These are phyloP conservation scores for Cantharis flavilabris DNA, from an alignment of 2,888 invertebrate species.

Conservation along the genomic window DNA sequence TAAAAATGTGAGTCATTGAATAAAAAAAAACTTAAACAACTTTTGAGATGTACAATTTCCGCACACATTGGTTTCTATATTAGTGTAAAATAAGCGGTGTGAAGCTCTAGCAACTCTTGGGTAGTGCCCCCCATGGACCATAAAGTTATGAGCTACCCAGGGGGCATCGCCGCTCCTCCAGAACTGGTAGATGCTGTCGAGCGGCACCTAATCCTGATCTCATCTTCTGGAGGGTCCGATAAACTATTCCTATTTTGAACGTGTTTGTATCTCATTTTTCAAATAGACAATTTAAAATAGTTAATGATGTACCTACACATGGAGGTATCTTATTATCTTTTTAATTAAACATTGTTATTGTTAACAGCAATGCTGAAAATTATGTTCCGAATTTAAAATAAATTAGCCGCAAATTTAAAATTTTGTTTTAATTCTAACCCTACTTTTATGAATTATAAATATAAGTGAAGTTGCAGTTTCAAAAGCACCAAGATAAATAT, in stretches of 20 bases:
- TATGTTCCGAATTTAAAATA: background rate
- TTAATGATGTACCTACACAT: background rate
- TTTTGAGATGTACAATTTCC: constrained; percentile 16
- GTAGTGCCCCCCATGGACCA: constrained; percentile 24
- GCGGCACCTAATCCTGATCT: constrained; percentile 20
- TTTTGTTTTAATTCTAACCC: background rate
- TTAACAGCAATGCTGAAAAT: background rate
- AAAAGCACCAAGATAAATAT: no score
- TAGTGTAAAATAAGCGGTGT: constrained; percentile 21
- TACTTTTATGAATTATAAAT: background rate
- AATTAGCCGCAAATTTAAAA: background rate
- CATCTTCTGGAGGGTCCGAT: constrained; percentile 5
- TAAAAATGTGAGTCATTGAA: constrained; percentile 1
- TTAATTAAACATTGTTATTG: background rate
- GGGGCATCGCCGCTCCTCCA: constrained; percentile 27
- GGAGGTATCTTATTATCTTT: background rate
- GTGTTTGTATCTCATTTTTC: constrained; percentile 2
- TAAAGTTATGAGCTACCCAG: constrained; percentile 27
- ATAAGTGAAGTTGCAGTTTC: background rate
- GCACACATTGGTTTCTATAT: constrained; percentile 22
- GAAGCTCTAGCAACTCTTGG: constrained; percentile 22
- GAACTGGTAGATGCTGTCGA: constrained; percentile 8
- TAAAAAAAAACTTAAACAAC: background rate
- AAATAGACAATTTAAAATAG: background rate
- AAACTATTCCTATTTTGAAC: constrained; percentile 2